Conservation (phyloP, 2,113 vertebrate genomes). For the Myxocyprinus asiaticus region DNA sequence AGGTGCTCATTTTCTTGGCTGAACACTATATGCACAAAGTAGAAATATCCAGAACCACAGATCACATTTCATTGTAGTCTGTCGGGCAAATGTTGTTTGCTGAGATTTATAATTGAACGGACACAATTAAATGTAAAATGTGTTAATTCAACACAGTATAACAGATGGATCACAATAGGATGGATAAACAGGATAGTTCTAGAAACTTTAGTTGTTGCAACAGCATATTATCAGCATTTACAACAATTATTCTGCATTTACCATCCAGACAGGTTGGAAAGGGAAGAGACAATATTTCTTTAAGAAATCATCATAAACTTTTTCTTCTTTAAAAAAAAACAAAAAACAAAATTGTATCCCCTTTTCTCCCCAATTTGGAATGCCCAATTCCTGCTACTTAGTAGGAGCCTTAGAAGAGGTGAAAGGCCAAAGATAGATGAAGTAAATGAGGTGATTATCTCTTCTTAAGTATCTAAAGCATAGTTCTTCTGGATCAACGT, state of each 20-base stretch:
- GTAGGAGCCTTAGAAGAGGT: background rate
- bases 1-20: slow-evolving; percentile 39
- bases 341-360: no score
- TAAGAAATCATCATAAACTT: no score
- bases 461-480: slow-evolving; percentile 12
- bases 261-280: background rate
- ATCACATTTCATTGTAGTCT: slow-evolving; percentile 26
- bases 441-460: slow-evolving; percentile 20
- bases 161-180: slow-evolving; percentile 5
- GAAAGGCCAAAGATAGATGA: slow-evolving; percentile 9
- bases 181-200: background rate
- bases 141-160: background rate
- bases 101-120: slow-evolving; percentile 20
- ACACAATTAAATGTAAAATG: slow-evolving; percentile 11
- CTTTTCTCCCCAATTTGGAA: no score
- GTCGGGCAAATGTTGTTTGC: background rate
- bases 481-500: slow-evolving; percentile 17
- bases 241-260: background rate
- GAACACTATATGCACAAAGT: background rate
- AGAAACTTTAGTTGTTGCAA: background rate
- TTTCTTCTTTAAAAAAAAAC: no score
- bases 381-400: no score
- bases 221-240: background rate
- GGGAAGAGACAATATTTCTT: background rate
- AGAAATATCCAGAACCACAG: background rate